A percentile compares a stretch with the other conserved stretches of the same genome.
These are phyloP conservation scores for Samia ricini DNA, from an alignment of 1,140 invertebrate genomes.

Conservation along the genomic window DNA sequence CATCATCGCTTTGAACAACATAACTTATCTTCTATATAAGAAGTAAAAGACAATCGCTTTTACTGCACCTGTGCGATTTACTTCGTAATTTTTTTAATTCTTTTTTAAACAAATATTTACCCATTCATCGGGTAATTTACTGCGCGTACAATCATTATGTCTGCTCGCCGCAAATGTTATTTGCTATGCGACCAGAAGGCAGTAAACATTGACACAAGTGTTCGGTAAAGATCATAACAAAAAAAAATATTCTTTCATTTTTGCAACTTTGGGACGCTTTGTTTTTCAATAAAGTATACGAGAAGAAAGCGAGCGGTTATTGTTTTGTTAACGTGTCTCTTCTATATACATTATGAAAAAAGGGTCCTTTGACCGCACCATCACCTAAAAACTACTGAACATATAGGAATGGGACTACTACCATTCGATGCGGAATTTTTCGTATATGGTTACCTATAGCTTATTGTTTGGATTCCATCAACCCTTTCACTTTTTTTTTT, in stretches of 20 bases:
- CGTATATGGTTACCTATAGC: too few species aligned
- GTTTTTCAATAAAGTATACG: background rate
- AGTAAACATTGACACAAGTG: conserved; percentile 30
- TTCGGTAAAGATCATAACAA: background rate
- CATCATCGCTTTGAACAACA: too few species aligned
- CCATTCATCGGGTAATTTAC: conserved; percentile 25
- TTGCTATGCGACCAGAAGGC: conserved; percentile 9
- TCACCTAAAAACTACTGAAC: too few species aligned
- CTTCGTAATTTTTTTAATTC: background rate
- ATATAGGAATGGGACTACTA: too few species aligned
- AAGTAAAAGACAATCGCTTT: too few species aligned
- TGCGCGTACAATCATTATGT: conserved; percentile 21
- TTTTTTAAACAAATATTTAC: background rate
- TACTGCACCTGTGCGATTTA: background rate
- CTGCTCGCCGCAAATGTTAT: conserved; percentile 18
- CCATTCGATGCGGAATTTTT: too few species aligned
- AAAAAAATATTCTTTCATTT: too few species aligned
- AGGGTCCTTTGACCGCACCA: too few species aligned
- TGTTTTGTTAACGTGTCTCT: background rate
- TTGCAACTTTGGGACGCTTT: background rate
- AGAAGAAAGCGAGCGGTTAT: background rate
- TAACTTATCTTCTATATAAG: too few species aligned
- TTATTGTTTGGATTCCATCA: too few species aligned
- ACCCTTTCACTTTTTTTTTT: too few species aligned
- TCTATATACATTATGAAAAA: too few species aligned